Evolutionary conservation across 2,797 vertebrate species (phyloP), one percentile per base, ranked within the genome.

Genomic region (Apogon hyalosoma): DNA sequence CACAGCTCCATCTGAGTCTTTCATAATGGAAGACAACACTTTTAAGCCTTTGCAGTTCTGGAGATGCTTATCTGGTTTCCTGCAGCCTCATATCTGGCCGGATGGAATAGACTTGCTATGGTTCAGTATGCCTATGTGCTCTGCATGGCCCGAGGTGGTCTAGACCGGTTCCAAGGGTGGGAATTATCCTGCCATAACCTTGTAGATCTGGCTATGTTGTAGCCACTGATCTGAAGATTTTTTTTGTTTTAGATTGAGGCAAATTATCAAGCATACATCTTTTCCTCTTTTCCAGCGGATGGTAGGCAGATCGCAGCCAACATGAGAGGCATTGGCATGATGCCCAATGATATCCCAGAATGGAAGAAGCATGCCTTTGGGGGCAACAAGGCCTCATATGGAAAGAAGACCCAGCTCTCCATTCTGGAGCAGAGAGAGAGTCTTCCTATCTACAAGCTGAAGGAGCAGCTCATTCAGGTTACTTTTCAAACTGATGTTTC

Each of bases 341-440:
- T 98, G 98, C 97, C 97, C 59, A 98, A 96, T 0, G 97, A 99
- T 86, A 98, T 99, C 86, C 98, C 98, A 0, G 98, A 99, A 87
- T 99, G 98, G 98, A 99, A 99, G 94, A 99, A 98, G 70, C 97
- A 99, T 31, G 98, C 98, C 0, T 99, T 99, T 75, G 97, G 98
- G 36, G 98, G 98, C 64, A 99, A 99, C 90, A 99, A 99, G 88
- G 98, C 97, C 19, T 99, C 98, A 0, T 99, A 99, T 0, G 98
- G 98, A 47, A 99, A 98, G 85, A 99, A 98, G 92, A 99, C 97
- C 1, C 95, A 97, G 67, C 91, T 99, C 73, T 98, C 98, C 80
- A 98, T 99, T 73, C 90, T 99, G 64, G 97, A 99, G 79, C 98
- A 99, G 92, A 96, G 98, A 70, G 97, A 99, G 83, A 98, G 96